Percentiles rank a stretch among this genome's conserved stretches.
Evolutionary conservation across 2,797 vertebrate genomes (phyloP).

Genomic region (Coreius guichenoti): DNA sequence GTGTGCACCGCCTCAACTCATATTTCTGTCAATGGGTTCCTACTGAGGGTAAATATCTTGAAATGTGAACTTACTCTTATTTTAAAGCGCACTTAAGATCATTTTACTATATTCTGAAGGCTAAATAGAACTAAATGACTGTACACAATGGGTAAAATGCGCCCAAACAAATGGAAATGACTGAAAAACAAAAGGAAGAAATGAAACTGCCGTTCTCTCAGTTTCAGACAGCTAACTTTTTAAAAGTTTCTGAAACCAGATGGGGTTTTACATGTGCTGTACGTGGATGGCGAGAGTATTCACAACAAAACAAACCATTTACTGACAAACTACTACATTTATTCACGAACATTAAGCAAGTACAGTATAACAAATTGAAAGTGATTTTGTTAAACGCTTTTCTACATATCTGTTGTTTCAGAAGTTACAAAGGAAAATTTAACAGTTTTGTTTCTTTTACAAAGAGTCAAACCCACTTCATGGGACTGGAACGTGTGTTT

Average conservation of each 20-base stretch:
- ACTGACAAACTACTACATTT: background rate
- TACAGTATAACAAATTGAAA: background rate
- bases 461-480: background rate
- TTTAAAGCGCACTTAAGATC: background rate
- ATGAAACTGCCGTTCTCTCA: conserved; percentile 5
- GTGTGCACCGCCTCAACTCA: conserved; percentile 14
- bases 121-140: background rate
- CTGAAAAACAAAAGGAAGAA: background rate
- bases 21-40: background rate
- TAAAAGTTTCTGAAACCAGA: background rate
- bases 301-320: background rate
- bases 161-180: background rate
- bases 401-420: background rate
- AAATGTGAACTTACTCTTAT: background rate
- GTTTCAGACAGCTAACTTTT: background rate
- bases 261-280: background rate
- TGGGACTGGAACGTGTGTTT: background rate
- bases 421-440: background rate
- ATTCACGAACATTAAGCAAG: background rate
- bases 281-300: background rate
- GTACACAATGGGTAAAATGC: background rate
- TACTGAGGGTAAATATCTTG: background rate
- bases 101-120: background rate
- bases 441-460: background rate
- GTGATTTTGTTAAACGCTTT: background rate